Percentiles rank a stretch among this genome's conserved stretches.
phyloP scores from a whole-genome alignment of 2,888 invertebrate species.

The Diadegma fenestrale region DNA sequence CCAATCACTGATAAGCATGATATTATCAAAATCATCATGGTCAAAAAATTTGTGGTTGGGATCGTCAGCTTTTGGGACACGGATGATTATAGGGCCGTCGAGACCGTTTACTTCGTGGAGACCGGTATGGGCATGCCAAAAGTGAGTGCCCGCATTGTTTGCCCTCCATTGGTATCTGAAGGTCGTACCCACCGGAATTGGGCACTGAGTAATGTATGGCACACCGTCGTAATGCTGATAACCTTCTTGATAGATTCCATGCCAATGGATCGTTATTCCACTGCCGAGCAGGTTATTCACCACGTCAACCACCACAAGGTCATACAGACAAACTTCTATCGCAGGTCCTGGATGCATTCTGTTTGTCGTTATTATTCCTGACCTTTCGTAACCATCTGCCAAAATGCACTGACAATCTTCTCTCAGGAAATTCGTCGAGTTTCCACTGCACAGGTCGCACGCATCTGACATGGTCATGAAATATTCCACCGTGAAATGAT shows the following conservation, averaged over 20 bases:
- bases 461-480: conserved; percentile 30
- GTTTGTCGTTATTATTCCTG: conserved; percentile 91
- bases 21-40: conserved; percentile 79
- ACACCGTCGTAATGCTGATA: conserved; percentile 95
- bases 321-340: conserved; percentile 94
- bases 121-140: conserved; percentile 84
- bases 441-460: conserved; percentile 28
- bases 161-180: conserved; percentile 87
- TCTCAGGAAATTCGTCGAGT: conserved; percentile 5
- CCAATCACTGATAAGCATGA: conserved; percentile 87
- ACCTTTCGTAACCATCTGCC: conserved; percentile 94
- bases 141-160: conserved; percentile 82
- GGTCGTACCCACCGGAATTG: conserved; percentile 93
- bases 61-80: conserved; percentile 82
- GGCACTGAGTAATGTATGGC: conserved; percentile 94
- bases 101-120: conserved; percentile 88
- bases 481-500: conserved; percentile 53
- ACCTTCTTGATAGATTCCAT: conserved; percentile 93
- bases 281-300: conserved; percentile 94
- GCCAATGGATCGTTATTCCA: conserved; percentile 96
- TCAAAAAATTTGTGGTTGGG: conserved; percentile 64
- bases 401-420: conserved; percentile 92
- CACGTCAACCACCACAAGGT: conserved; percentile 94
- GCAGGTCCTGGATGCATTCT: conserved; percentile 95
- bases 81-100: conserved; percentile 87